phyloP scores from a whole-genome alignment of 2,888 invertebrate species.

The Caenorhabditis wallacei region DNA sequence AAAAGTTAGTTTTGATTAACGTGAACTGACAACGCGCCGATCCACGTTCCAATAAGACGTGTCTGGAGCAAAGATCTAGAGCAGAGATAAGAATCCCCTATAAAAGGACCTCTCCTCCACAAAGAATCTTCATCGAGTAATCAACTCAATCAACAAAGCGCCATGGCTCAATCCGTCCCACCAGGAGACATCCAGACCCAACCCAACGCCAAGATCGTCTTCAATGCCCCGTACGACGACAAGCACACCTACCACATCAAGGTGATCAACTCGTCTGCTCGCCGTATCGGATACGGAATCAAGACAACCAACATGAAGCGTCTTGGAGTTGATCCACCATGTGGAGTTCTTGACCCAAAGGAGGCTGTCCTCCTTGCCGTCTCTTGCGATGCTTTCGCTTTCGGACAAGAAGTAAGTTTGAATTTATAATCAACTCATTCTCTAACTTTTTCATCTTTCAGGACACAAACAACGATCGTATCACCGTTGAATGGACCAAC shows the following conservation, averaged over 20 bases:
- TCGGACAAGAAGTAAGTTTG: constrained; percentile 33
- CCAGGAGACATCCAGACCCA: constrained; percentile 76
- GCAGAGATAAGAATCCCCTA: background rate
- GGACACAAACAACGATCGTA: constrained; percentile 75
- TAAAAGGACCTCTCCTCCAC: background rate
- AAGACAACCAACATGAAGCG: constrained; percentile 80
- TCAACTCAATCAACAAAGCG: background rate
- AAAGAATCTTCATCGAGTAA: background rate
- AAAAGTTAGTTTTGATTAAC: too few relatives aligned
- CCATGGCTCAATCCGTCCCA: constrained; percentile 74
- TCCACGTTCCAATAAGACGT: background rate
- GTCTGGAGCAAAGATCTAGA: background rate
- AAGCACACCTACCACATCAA: constrained; percentile 77
- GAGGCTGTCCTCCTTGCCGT: constrained; percentile 70
- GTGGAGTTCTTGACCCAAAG: constrained; percentile 60
- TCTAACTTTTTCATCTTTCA: constrained; percentile 25
- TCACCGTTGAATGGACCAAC: constrained; percentile 77
- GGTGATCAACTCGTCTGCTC: constrained; percentile 69
- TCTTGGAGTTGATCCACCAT: constrained; percentile 77
- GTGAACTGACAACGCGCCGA: too few relatives aligned
- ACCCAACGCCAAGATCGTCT: constrained; percentile 76
- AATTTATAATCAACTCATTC: constrained; percentile 61
- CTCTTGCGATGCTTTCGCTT: constrained; percentile 74
- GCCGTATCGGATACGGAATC: constrained; percentile 79
- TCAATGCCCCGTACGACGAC: constrained; percentile 80